phyloP scores from a whole-genome alignment of 2,113 vertebrate genomes.

The Hemibates koningsi region DNA sequence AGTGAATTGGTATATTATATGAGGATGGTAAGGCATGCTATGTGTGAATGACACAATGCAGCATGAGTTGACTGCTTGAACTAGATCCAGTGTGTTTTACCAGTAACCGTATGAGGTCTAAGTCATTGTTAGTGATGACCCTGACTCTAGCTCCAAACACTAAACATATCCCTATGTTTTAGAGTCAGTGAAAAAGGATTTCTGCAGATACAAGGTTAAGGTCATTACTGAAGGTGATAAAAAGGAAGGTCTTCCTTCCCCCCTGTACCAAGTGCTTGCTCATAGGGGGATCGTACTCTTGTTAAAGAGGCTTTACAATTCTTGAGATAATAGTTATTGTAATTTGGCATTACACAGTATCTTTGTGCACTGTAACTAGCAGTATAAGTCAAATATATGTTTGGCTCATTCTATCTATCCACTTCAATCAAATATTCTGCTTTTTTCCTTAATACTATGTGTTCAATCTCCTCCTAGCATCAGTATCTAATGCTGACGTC shows the following conservation, averaged over 20 bases:
- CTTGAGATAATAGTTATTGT: not conserved
- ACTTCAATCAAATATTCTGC: not conserved
- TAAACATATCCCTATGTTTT: not conserved
- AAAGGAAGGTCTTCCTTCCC: not conserved
- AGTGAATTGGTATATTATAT: not conserved
- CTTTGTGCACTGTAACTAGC: not conserved
- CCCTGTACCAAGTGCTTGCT: not conserved
- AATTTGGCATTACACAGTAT: not conserved
- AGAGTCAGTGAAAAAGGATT: not conserved
- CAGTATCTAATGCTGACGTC: not conserved
- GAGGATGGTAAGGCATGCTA: not conserved
- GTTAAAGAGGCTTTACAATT: not conserved
- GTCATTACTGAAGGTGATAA: not conserved
- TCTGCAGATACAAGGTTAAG: not conserved
- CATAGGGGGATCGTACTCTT: not conserved
- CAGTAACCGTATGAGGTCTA: not conserved
- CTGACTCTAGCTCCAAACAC: not conserved
- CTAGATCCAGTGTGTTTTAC: not conserved
- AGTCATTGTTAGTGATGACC: not conserved
- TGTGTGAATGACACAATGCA: not conserved
- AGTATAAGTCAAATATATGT: not conserved
- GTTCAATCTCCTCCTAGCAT: not conserved
- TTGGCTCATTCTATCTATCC: not conserved
- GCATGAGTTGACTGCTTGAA: not conserved
- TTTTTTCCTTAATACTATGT: not conserved